Evolutionary conservation across 2,113 vertebrate genomes (phyloP).

Genomic region (Anhinga anhinga): DNA sequence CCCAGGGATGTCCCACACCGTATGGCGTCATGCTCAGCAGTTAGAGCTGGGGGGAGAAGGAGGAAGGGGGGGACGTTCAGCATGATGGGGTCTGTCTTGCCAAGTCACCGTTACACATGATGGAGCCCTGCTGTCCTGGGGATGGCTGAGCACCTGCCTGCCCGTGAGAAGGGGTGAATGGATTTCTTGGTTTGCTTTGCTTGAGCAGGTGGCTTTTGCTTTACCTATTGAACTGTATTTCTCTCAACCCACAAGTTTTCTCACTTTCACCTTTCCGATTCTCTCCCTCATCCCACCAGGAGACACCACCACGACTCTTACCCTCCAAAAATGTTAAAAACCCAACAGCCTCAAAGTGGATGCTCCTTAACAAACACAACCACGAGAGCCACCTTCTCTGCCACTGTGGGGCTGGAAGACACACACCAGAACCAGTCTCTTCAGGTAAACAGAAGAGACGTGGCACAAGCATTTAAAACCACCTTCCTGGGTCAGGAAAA

Average conservation of each 20-base stretch:
- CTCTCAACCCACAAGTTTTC: neutral
- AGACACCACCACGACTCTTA: neutral
- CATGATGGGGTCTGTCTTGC: no score
- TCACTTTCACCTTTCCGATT: neutral
- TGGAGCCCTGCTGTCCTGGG: no score
- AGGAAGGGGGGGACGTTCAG: no score
- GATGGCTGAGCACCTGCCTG: no score
- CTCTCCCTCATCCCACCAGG: neutral
- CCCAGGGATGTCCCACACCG: accelerated
- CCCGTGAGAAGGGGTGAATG: no score
- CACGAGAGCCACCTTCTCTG: neutral
- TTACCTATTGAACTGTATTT: neutral
- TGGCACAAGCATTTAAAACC: neutral
- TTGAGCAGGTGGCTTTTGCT: no score
- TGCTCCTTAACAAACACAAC: neutral
- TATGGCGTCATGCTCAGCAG: no score
- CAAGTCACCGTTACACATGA: no score
- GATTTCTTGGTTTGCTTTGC: no score
- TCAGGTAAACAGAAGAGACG: neutral
- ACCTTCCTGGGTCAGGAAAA: neutral
- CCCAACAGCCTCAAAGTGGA: neutral
- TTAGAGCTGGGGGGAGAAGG: no score
- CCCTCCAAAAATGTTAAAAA: neutral
- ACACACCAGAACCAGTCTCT: neutral
- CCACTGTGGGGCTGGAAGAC: no score